Evolutionary conservation across 2,113 vertebrate genomes (phyloP).

Genomic region (Thunnus thynnus): DNA sequence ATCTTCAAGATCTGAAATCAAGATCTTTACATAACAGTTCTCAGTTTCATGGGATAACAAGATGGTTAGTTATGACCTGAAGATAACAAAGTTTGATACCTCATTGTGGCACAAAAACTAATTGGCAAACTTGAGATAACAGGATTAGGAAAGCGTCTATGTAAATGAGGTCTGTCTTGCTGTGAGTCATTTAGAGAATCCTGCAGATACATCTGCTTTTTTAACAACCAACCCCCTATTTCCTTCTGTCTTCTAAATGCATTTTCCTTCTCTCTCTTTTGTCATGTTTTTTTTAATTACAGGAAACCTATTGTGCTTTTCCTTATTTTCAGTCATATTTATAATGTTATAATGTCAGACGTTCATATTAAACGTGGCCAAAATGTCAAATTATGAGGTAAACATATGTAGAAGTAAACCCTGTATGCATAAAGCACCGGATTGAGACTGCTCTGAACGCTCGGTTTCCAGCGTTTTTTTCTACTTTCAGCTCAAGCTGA

Average conservation of each 20-base stretch:
- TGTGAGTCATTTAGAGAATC: slow-evolving; percentile 26
- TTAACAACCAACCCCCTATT: slow-evolving; percentile 34
- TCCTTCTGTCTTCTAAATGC: slow-evolving; percentile 18
- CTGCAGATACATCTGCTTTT: background rate
- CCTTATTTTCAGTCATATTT: no score
- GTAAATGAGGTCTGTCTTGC: slow-evolving; percentile 19
- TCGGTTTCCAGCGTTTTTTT: no score
- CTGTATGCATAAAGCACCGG: no score
- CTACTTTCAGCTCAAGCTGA: no score
- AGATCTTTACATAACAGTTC: slow-evolving; percentile 30
- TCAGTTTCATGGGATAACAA: slow-evolving; percentile 38
- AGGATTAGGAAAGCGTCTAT: slow-evolving; percentile 29
- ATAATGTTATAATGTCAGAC: no score
- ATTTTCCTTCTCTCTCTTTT: slow-evolving; percentile 18
- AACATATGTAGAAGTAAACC: no score
- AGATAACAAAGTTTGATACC: slow-evolving; percentile 47
- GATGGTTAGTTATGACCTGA: slow-evolving; percentile 45
- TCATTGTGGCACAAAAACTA: slow-evolving; percentile 37
- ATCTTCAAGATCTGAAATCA: slow-evolving; percentile 37
- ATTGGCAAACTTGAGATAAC: slow-evolving; percentile 55
- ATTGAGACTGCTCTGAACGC: no score
- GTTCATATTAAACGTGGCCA: no score
- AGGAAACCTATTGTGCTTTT: no score
- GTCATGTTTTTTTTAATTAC: slow-evolving; percentile 22
- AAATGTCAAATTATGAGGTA: no score